phyloP scores from a whole-genome alignment of 1,140 invertebrate genomes.

The Sarcophaga bullata region DNA sequence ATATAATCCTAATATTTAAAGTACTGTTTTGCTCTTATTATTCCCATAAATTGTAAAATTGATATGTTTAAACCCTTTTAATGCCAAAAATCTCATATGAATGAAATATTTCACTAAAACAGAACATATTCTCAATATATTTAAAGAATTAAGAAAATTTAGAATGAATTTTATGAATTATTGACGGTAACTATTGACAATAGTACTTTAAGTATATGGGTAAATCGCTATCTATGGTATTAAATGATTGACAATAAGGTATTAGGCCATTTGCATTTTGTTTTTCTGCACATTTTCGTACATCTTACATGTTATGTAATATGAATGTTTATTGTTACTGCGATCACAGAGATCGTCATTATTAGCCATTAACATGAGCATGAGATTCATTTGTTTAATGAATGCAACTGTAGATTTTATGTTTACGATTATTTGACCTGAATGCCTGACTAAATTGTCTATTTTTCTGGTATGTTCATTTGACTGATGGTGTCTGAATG shows the following conservation, averaged over 20 bases:
- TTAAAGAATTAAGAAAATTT: too few relatives aligned
- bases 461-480: not conserved
- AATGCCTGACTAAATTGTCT: not conserved
- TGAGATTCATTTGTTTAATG: not conserved
- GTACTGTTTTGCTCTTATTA: too few relatives aligned
- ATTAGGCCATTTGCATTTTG: not conserved
- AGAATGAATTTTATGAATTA: too few relatives aligned
- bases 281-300: not conserved
- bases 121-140: too few relatives aligned
- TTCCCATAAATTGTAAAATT: too few relatives aligned
- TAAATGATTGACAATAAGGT: constrained; percentile 33
- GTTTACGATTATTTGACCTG: constrained; percentile 11
- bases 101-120: too few relatives aligned
- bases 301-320: not conserved
- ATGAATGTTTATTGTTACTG: not conserved
- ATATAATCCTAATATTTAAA: too few relatives aligned
- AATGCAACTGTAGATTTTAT: not conserved
- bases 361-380: constrained; percentile 6
- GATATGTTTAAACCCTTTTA: too few relatives aligned
- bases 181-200: not conserved
- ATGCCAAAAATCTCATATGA: too few relatives aligned
- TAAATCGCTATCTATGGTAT: not conserved
- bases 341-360: not conserved
- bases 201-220: not conserved
- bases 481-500: not conserved